Percentiles rank a stretch among this genome's conserved stretches.
These are phyloP conservation scores for Morbakka virulenta DNA, from an alignment of 30 jellyfish, hydroid and myxozoan genomes.

Conservation along the genomic window DNA sequence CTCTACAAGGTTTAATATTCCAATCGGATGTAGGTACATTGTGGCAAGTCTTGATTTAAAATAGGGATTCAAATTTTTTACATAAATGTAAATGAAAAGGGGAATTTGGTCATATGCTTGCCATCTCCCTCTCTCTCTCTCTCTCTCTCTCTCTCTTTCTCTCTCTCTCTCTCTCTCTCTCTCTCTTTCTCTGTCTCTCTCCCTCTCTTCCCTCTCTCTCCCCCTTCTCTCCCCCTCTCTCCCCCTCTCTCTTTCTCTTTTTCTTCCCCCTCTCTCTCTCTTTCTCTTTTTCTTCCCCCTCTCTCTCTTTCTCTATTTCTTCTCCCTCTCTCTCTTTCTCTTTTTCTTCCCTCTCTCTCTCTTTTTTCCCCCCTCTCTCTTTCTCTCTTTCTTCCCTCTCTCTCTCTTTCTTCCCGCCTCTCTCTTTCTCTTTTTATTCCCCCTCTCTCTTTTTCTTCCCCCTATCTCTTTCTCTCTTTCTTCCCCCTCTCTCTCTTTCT, in stretches of 20 bases:
- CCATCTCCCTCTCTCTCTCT: no score
- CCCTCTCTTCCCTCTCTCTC: background rate
- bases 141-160: background rate
- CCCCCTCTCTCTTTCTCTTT: background rate
- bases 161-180: background rate
- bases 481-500: background rate
- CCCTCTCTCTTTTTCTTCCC: background rate
- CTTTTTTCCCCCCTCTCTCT: background rate
- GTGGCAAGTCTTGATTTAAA: no score
- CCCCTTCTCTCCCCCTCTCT: background rate
- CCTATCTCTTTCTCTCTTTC: background rate
- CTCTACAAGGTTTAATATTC: no score
- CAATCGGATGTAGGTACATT: no score
- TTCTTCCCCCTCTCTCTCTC: background rate
- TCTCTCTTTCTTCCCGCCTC: background rate
- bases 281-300: background rate
- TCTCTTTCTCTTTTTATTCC: background rate
- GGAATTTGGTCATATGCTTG: no score
- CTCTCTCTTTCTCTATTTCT: background rate
- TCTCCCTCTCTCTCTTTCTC: background rate
- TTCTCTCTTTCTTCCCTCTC: background rate
- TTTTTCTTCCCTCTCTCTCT: background rate
- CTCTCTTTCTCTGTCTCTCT: background rate
- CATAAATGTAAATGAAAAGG: no score
- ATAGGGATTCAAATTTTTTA: no score